These are phyloP conservation scores for Leucophora obtusa DNA, from an alignment of 2,888 invertebrate genomes.

Conservation along the genomic window DNA sequence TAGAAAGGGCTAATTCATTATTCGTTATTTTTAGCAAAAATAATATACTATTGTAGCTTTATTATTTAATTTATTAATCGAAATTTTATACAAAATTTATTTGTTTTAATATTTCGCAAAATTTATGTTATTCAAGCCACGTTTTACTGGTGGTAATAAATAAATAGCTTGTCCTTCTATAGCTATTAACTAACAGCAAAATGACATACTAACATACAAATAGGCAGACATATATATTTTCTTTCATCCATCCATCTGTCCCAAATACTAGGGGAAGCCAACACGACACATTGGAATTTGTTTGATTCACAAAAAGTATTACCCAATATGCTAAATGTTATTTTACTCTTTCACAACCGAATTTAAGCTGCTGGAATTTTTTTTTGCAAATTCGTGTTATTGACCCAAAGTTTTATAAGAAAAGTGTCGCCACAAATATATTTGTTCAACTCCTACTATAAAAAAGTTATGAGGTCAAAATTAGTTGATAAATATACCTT, in stretches of 20 bases:
- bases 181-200: slow-evolving; percentile 50
- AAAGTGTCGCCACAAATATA: too few relatives aligned
- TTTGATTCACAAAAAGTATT: too few relatives aligned
- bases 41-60: slow-evolving; percentile 22
- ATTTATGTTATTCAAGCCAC: slow-evolving; percentile 59
- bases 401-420: too few relatives aligned
- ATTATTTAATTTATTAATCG: slow-evolving; percentile 62
- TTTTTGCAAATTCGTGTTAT: too few relatives aligned
- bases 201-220: slow-evolving; percentile 42
- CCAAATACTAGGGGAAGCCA: background rate
- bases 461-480: too few relatives aligned
- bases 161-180: slow-evolving; percentile 61
- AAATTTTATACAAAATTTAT: slow-evolving; percentile 61
- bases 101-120: slow-evolving; percentile 60
- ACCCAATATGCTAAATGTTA: too few relatives aligned
- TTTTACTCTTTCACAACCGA: too few relatives aligned
- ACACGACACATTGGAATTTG: background rate
- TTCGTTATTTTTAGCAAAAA: background rate
- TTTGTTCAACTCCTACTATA: too few relatives aligned
- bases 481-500: too few relatives aligned
- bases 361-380: too few relatives aligned
- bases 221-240: slow-evolving; percentile 24
- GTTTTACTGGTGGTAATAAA: slow-evolving; percentile 60
- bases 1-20: slow-evolving; percentile 16
- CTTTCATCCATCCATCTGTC: slow-evolving; percentile 33